Conservation (phyloP, 1,140 invertebrate species). For the Aphaenogaster floridana region DNA sequence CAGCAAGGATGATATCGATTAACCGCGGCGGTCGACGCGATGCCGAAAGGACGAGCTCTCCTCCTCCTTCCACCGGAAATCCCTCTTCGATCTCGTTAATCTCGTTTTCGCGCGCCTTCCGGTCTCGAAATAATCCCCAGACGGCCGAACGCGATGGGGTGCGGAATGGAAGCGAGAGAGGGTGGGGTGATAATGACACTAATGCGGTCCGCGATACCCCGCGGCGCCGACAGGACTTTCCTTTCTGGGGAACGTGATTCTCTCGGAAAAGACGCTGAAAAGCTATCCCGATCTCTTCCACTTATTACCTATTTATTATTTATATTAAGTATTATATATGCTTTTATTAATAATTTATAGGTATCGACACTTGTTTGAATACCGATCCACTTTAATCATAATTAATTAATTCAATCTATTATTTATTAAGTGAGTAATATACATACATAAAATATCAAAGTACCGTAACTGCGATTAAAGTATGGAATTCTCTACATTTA, state of each 20-base stretch:
- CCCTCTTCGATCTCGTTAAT: slow-evolving; percentile 44
- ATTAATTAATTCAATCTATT: not conserved
- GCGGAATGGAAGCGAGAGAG: not conserved
- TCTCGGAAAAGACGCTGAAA: not conserved
- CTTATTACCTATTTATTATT: not conserved
- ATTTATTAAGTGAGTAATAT: not conserved
- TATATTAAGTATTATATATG: not conserved
- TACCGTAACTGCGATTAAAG: not conserved
- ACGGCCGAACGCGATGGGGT: not conserved
- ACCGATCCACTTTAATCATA: not conserved
- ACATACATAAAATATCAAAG: not conserved
- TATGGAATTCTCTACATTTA: too few species aligned
- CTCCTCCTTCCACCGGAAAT: slow-evolving; percentile 39
- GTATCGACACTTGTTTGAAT: not conserved
- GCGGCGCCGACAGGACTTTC: slow-evolving; percentile 12
- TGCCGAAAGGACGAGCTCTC: slow-evolving; percentile 30
- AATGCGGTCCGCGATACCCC: slow-evolving; percentile 3
- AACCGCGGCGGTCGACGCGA: slow-evolving; percentile 24
- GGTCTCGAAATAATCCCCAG: slow-evolving; percentile 49
- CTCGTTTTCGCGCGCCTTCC: slow-evolving; percentile 53
- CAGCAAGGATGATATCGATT: slow-evolving; percentile 57
- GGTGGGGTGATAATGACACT: slow-evolving; percentile 20
- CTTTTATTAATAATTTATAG: not conserved
- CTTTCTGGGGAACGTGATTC: not conserved
- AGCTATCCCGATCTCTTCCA: not conserved